Base-by-base conservation (phyloP, 1,140 invertebrate genomes). In the Tyrophagus putrescentiae region DNA sequence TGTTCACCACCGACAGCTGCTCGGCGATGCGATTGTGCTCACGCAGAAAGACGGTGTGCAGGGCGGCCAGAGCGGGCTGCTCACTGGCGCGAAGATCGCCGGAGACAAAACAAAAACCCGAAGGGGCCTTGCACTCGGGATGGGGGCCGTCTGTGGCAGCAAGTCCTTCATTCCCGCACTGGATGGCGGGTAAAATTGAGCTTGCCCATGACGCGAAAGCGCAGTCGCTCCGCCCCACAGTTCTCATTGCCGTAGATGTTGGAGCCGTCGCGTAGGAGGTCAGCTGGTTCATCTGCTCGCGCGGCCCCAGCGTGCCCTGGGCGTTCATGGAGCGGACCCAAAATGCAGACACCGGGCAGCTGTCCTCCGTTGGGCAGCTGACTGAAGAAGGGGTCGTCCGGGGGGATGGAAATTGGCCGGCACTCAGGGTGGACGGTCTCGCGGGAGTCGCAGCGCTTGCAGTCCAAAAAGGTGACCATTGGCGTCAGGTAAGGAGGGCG, bases 11-110 rank as follows among this genome's bases (percentile, higher is more conserved):
- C 0, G 72, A 67, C 6, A 98, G 72, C n/a, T 81, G 81, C 58
- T 84, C 81, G 23, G 87, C 87, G 4, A 95, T 73, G n/a, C 85
- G 76, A 70, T 98, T 98, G 70, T 96, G 90, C 65, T 92, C 82
- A 0, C 90, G 74, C 68, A 80, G 70, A 62, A 70, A 72, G 13
- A 83, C 62, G 2, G 80, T 83, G 66, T 82, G 81, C 69, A 80
- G 79, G 6, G 31, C 48, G 1, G 78, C 74, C 4, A 83, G 68
- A 33, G 73, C 78, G 33, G 79, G 70, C 62, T 82, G 80, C 70
- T 83, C 81, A 67, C 79, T 82, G 3, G 74, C 77, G 60, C 82
- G 65, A 31, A 76, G 71, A 68, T 83, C 81, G 32, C 82, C 87
- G 61, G 81, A 87, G 69, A 85, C 83, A 67, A 90, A 91, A 70